These are phyloP conservation scores for Hyperoplus lanceolatus DNA, from an alignment of 2,797 vertebrate genomes.

Conservation along the genomic window DNA sequence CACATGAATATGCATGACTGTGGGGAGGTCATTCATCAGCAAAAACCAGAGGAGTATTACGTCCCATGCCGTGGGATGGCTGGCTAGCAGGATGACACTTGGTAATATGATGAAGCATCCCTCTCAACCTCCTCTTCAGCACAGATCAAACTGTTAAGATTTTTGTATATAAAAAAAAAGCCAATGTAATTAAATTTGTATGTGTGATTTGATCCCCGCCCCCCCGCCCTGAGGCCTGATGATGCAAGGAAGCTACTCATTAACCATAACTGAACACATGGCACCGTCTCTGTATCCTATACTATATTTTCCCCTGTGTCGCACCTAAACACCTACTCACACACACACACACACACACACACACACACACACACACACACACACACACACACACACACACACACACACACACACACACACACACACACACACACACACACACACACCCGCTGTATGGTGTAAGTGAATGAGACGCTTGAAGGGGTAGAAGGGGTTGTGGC, in stretches of 20 bases:
- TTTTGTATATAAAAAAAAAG: constrained; percentile 6
- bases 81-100: constrained; percentile 16
- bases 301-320: not conserved
- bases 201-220: constrained; percentile 36
- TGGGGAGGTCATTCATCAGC: constrained; percentile 50
- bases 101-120: constrained; percentile 32
- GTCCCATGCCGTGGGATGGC: constrained; percentile 15
- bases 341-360: too few species aligned
- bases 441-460: constrained; percentile 41
- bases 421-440: not conserved
- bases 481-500: constrained; percentile 15
- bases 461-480: constrained; percentile 31
- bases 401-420: too few species aligned
- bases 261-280: constrained; percentile 16
- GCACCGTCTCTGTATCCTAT: not conserved
- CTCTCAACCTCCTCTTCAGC: constrained; percentile 10
- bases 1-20: constrained; percentile 68
- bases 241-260: constrained; percentile 36
- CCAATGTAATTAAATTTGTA: constrained; percentile 25
- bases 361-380: too few species aligned
- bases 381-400: too few species aligned
- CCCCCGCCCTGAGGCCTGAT: not conserved
- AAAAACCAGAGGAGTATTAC: constrained; percentile 30
- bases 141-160: constrained; percentile 44
- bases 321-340: constrained; percentile 12